These are phyloP conservation scores for Saccopteryx bilineata DNA, from an alignment of 2,113 vertebrate genomes.

Conservation along the genomic window DNA sequence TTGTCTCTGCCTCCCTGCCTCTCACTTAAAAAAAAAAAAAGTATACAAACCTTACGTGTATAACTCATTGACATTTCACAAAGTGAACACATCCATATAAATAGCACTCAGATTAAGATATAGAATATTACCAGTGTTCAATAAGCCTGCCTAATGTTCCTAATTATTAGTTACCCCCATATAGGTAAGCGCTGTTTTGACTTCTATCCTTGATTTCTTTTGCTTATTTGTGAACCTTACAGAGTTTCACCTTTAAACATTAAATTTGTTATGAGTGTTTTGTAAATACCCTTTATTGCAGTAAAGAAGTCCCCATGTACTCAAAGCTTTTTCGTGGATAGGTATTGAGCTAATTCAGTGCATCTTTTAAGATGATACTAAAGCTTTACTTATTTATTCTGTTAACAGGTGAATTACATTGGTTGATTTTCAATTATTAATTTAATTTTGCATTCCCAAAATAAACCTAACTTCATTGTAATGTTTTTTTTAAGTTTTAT, in stretches of 20 bases:
- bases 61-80: neutral
- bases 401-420: neutral
- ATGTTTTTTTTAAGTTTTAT: neutral
- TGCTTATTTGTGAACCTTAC: constrained; percentile 10
- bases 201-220: constrained; percentile 17
- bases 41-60: neutral
- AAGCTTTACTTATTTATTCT: constrained; percentile 18
- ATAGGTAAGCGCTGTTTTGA: neutral
- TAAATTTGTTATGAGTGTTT: neutral
- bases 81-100: neutral
- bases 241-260: neutral
- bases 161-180: neutral
- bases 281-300: neutral
- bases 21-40: neutral
- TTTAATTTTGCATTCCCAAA: constrained; percentile 6
- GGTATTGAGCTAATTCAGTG: neutral
- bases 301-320: neutral
- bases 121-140: neutral
- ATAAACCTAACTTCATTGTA: neutral
- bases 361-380: neutral
- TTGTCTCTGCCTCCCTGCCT: too few relatives aligned
- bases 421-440: neutral
- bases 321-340: neutral
- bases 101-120: neutral
- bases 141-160: neutral